phyloP scores from a whole-genome alignment of 2,888 invertebrate genomes.

The Sarcophaga subvicina region DNA sequence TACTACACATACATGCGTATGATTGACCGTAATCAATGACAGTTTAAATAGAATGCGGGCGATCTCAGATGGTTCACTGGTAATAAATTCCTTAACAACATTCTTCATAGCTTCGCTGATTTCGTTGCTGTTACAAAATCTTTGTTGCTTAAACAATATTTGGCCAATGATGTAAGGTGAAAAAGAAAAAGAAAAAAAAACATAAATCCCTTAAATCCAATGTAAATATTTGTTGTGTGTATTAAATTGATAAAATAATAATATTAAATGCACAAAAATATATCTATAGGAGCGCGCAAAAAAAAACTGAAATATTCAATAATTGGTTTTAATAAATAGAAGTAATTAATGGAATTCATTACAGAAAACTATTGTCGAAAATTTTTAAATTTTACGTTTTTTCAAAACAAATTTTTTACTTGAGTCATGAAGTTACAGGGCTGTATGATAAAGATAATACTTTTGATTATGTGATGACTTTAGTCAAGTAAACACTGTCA shows the following conservation, averaged over 20 bases:
- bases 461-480: no score
- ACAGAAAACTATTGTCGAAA: not conserved
- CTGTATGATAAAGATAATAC: no score
- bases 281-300: conserved; percentile 56
- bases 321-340: conserved; percentile 61
- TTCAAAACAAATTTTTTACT: no score
- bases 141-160: not conserved
- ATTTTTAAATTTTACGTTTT: no score
- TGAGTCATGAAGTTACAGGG: no score
- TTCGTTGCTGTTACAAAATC: not conserved
- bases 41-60: not conserved
- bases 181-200: conserved; percentile 32
- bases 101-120: not conserved
- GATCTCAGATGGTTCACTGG: no score
- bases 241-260: conserved; percentile 57
- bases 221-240: conserved; percentile 67
- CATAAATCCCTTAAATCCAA: conserved; percentile 65
- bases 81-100: not conserved
- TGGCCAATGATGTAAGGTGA: conserved; percentile 33
- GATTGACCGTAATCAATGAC: no score
- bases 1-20: no score
- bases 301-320: conserved; percentile 65
- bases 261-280: conserved; percentile 48
- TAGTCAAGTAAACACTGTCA: no score
- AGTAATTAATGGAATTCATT: conserved; percentile 52